Base-by-base conservation (phyloP, 2,888 invertebrate species). In the Xanthostigma xanthostigma region DNA sequence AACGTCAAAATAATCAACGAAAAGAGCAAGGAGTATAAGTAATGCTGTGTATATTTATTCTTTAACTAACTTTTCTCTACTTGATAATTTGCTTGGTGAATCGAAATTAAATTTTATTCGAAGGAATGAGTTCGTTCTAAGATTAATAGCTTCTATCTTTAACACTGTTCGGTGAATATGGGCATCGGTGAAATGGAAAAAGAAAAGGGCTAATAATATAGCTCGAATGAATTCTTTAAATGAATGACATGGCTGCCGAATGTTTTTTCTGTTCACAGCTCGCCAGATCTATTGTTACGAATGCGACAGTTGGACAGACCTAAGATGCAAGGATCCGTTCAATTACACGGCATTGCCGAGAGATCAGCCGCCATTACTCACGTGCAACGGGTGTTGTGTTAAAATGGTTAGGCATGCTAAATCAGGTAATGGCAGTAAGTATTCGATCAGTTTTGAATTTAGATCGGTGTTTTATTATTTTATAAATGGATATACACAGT, bases 361-460 rank as follows among this genome's bases (percentile, higher is more conserved):
- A 46, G 88, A 90, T 65, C 89, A 89, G 67, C 92, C 92, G 8
- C 89, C 90, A 1, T 67, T 90, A 59, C 81, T 85, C 76, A 84
- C 85, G 35, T 93, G 93, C 66, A 84, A 89, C 63, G 93, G 93
- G 37, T 93, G 92, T 70, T 93, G 93, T 69, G 92, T 93, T 51
- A 93, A 93, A 73, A 91, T 93, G 86, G 91, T 93, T 61, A 82
- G 91, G 55, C 88, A 91, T 66, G 83, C 87, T 50, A 86, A 85
- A 72, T 84, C 87, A 68, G 81, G 91, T 91, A 65, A 86, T 88
- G 81, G 37, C 33, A 14, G 46, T 46, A 41, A 46, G 46, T 46
- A 46, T 46, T 33, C 14, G 11, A 34, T n/a, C 40, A 46, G 27
- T 27, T 36, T 35, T 40, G 36, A 46, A 44, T 41, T 45, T 37